Percentiles rank a stretch among this genome's conserved stretches.
Evolutionary conservation across 1,140 invertebrate genomes (phyloP).

Genomic region (Acyrthosiphon pisum): DNA sequence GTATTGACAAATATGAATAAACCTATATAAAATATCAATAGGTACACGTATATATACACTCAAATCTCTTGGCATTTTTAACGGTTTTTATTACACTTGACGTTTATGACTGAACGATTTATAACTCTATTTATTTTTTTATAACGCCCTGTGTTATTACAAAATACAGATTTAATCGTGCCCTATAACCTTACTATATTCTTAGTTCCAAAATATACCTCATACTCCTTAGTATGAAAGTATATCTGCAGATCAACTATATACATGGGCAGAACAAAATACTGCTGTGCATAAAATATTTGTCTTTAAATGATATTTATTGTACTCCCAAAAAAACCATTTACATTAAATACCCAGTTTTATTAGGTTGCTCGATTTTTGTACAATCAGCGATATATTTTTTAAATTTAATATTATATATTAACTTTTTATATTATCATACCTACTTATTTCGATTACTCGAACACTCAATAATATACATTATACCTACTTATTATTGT

Average conservation of each 20-base stretch:
- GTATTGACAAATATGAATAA: neutral
- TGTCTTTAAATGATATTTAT: neutral
- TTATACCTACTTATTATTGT: too few relatives aligned
- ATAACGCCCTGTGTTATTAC: neutral
- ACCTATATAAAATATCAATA: neutral
- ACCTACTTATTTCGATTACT: neutral
- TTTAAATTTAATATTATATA: neutral
- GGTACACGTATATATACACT: neutral
- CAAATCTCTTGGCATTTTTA: neutral
- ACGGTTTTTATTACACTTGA: constrained; percentile 30
- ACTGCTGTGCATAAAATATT: neutral
- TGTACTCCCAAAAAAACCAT: neutral
- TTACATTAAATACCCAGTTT: neutral
- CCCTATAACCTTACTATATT: neutral
- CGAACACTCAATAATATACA: too few relatives aligned
- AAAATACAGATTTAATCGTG: constrained; percentile 22
- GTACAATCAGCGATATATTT: neutral
- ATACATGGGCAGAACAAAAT: neutral
- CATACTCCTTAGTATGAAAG: neutral
- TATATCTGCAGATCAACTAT: neutral
- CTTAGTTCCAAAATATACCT: neutral
- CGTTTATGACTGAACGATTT: constrained; percentile 36
- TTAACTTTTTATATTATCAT: neutral
- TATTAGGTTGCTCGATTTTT: neutral
- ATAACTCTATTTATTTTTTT: neutral